phyloP scores from a whole-genome alignment of 2,888 invertebrate species.

The Drosophila antonietae region DNA sequence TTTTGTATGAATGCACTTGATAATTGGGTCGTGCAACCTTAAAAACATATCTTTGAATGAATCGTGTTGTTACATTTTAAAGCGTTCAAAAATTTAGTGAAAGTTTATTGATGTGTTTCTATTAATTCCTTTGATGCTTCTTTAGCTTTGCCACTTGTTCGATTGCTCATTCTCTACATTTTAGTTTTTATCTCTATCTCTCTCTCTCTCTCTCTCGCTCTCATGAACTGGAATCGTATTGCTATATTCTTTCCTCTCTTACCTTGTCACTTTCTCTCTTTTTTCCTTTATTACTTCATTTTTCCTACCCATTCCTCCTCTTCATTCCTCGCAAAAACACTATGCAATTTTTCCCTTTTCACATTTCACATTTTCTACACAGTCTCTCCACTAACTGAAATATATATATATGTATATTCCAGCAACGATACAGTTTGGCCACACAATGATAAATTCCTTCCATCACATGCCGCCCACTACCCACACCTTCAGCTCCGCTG shows the following conservation, averaged over 20 bases:
- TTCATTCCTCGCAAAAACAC: neutral
- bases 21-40: neutral
- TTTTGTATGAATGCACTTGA: neutral
- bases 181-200: no score
- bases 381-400: no score
- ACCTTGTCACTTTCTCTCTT: neutral
- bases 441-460: neutral
- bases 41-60: neutral
- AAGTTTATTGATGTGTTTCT: neutral
- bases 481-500: no score
- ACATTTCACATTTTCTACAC: no score
- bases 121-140: neutral
- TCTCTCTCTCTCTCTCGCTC: neutral
- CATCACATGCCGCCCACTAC: neutral
- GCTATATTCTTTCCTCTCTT: no score
- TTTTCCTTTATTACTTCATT: neutral
- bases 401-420: neutral
- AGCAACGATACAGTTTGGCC: neutral
- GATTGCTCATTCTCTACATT: no score
- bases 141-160: neutral
- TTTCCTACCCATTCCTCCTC: neutral
- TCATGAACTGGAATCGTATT: no score
- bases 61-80: neutral
- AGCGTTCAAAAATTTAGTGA: neutral
- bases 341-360: neutral